These are phyloP conservation scores for Psittacula cyanocephala DNA, from an alignment of 2,113 vertebrate genomes.

Conservation along the genomic window DNA sequence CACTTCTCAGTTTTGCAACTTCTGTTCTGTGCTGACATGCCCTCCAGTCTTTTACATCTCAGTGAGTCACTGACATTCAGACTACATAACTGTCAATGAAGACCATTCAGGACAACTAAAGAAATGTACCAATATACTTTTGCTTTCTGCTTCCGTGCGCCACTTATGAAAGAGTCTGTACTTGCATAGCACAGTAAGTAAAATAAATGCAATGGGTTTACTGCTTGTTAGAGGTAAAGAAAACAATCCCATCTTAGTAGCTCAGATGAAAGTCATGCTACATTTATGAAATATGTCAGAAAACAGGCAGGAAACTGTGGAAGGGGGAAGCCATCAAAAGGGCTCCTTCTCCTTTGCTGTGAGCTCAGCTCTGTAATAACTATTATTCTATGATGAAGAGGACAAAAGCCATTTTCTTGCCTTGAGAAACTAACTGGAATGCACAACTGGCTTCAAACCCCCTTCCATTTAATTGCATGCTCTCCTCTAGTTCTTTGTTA, in stretches of 20 bases:
- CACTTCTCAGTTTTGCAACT: neutral
- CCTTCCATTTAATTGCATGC: neutral
- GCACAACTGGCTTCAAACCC: neutral
- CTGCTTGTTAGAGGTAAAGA: neutral
- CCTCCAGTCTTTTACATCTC: neutral
- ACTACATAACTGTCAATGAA: neutral
- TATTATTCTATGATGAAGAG: neutral
- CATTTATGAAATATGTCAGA: neutral
- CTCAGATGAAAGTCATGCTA: neutral
- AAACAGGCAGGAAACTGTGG: neutral
- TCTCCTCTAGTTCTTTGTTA: neutral
- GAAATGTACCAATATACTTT: neutral
- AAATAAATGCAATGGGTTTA: neutral
- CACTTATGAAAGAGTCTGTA: neutral
- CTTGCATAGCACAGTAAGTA: neutral
- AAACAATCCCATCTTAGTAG: neutral
- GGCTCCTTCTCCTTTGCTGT: neutral
- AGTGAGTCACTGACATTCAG: neutral
- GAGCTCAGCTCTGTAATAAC: neutral
- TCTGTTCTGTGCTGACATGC: neutral
- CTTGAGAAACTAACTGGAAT: neutral
- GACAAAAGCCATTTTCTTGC: slow-evolving; percentile 7
- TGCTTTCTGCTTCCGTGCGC: neutral
- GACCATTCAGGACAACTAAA: neutral
- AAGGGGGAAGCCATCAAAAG: neutral